These are phyloP conservation scores for Sipha maydis DNA, from an alignment of 2,888 invertebrate genomes.

Conservation along the genomic window DNA sequence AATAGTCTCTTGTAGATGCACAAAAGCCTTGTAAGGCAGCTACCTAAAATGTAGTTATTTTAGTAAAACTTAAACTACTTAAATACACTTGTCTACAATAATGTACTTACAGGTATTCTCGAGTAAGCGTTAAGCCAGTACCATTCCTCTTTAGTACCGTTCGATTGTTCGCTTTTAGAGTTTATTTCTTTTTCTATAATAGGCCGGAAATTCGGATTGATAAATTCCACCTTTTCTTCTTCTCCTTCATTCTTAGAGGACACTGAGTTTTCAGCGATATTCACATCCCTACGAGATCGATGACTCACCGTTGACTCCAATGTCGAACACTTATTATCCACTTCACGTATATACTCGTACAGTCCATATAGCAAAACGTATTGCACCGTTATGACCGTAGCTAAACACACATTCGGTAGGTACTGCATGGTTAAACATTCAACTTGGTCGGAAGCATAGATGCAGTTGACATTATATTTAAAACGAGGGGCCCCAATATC, in stretches of 20 bases:
- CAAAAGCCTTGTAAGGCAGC: constrained; percentile 67
- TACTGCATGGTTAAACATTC: constrained; percentile 49
- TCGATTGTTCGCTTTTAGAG: constrained; percentile 69
- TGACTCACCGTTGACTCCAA: background rate
- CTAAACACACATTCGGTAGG: constrained; percentile 43
- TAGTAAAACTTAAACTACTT: too few species aligned
- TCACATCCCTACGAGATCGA: constrained; percentile 36
- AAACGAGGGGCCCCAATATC: constrained; percentile 13
- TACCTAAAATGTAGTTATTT: constrained; percentile 62
- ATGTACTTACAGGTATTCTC: constrained; percentile 79
- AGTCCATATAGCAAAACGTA: constrained; percentile 53
- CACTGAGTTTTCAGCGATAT: constrained; percentile 40
- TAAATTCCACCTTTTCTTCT: constrained; percentile 76
- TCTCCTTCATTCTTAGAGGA: constrained; percentile 66
- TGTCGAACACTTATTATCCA: constrained; percentile 42
- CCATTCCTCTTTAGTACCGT: constrained; percentile 75
- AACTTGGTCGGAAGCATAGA: background rate
- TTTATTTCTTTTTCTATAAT: constrained; percentile 74
- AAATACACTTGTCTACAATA: too few species aligned
- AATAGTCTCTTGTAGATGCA: constrained; percentile 65
- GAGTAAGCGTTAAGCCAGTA: constrained; percentile 89
- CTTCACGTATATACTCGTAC: constrained; percentile 46
- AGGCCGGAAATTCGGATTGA: constrained; percentile 76
- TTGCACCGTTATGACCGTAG: constrained; percentile 43
- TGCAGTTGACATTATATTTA: constrained; percentile 12